phyloP scores from a whole-genome alignment of 2,113 vertebrate genomes.

The Paradoxurus hermaphroditus region DNA sequence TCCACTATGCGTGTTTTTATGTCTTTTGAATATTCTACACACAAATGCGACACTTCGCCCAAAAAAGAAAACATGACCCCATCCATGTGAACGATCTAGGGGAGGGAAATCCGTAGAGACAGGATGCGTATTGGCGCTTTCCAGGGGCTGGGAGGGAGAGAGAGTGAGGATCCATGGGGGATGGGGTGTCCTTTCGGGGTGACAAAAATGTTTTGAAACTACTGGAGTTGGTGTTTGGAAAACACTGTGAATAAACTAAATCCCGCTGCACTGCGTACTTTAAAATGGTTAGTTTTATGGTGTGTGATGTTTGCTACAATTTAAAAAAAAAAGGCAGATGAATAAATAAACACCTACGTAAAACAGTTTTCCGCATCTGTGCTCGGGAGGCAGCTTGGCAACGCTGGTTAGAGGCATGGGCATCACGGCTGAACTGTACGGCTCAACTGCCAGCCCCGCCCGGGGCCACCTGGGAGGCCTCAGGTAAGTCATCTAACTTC shows the following conservation, averaged over 20 bases:
- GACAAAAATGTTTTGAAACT: not conserved
- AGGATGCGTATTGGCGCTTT: accelerated
- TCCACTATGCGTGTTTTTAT: accelerated
- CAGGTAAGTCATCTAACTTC: accelerated
- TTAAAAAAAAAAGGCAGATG: not conserved
- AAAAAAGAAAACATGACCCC: not conserved
- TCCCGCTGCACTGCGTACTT: not conserved
- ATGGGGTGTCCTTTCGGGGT: not conserved
- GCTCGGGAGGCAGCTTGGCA: not conserved
- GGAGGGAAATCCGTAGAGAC: not conserved
- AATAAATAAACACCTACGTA: too few species aligned
- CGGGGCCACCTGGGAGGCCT: accelerated
- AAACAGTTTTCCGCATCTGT: not conserved
- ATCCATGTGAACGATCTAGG: not conserved
- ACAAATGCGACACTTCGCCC: not conserved
- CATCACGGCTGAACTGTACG: accelerated
- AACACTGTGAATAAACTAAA: not conserved
- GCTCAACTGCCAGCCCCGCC: not conserved
- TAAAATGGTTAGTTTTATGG: not conserved
- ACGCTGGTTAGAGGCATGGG: not conserved
- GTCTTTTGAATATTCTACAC: not conserved
- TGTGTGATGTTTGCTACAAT: not conserved
- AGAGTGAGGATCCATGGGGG: too few species aligned
- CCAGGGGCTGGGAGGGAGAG: not conserved
- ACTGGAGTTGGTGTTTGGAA: not conserved